Evolutionary conservation across 2,797 vertebrate genomes (phyloP), one percentile per base, ranked within the genome.

Genomic region (Sebastes itinus): DNA sequence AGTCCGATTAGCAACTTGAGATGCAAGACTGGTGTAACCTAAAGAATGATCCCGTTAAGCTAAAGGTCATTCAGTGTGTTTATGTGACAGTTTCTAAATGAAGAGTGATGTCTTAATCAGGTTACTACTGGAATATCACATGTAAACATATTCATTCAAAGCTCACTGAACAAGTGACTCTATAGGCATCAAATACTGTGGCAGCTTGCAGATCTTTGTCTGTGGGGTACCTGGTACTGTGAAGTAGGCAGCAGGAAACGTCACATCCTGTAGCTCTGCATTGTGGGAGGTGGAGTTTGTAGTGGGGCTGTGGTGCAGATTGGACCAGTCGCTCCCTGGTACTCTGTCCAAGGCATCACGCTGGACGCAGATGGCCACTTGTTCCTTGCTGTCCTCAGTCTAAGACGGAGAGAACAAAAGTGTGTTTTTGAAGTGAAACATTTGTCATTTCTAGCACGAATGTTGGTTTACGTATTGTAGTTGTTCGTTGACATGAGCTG

Each of bases 351-450:
- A 56, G 35, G 85, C 4, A 2, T 94, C 91, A 23, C 78, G 88
- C 77, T 91, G 88, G 35, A 94, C 79, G 71, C 90, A 89, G 73
- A 94, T 77, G 84, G 92, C 84, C 81, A 95, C 84, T 27, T 92
- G 92, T 22, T 94, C 94, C 81, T 96, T 95, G 83, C 54, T 89
- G 65, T 95, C 95, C 8, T 93, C 87, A n/a, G 78, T 71, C 95
- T 95, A 72, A 49, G 61, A 75, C 62, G 22, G n/a, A 78, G 25
- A 33, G 8, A 30, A 67, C 22, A 64, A 65, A 52, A 38, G 35
- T 38, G 14, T 32, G 14, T 9, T 6, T 35, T 66, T 67, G 13
- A 14, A 63, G 12, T 35, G 4, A 42, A 27, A 27, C 14, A 67
- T 63, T 35, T 75, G 35, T 46, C 7, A 67, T 68, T 28, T 86